A percentile compares a stretch with the other conserved stretches of the same genome.
These are phyloP conservation scores for Tupaia tana DNA, from an alignment of 2,113 vertebrate genomes.

Conservation along the genomic window DNA sequence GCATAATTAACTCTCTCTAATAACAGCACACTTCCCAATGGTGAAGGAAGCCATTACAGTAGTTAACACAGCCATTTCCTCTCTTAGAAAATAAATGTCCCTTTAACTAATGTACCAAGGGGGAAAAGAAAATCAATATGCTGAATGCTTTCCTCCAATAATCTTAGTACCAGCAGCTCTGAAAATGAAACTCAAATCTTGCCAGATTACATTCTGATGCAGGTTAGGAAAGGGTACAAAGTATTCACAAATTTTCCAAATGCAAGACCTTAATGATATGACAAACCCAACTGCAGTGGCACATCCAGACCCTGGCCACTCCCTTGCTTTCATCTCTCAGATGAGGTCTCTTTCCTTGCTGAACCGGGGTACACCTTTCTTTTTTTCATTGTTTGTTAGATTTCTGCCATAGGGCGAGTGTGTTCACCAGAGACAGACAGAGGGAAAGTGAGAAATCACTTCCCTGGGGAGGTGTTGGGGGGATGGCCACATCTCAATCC, in stretches of 20 bases:
- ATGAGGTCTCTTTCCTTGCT: background rate
- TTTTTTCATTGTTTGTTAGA: background rate
- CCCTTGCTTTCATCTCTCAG: background rate
- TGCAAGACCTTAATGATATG: background rate
- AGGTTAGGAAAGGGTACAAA: background rate
- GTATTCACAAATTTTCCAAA: background rate
- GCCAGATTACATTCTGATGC: background rate
- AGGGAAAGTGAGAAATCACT: too few species aligned
- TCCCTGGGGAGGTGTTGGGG: too few species aligned
- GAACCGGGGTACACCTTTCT: background rate
- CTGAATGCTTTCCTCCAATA: constrained; percentile 65
- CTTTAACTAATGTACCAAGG: constrained; percentile 70
- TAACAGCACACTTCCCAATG: constrained; percentile 66
- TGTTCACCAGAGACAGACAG: too few species aligned
- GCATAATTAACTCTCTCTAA: constrained; percentile 66
- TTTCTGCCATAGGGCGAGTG: too few species aligned
- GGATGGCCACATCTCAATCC: too few species aligned
- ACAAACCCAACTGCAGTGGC: background rate
- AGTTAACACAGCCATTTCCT: constrained; percentile 79
- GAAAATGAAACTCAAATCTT: constrained; percentile 70
- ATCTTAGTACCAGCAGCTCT: constrained; percentile 69
- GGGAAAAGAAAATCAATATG: constrained; percentile 73
- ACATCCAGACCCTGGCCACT: background rate
- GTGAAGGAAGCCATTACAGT: constrained; percentile 77
- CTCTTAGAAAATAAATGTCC: constrained; percentile 79